Conservation (phyloP, 2,797 vertebrate genomes). For the Galago senegalensis region DNA sequence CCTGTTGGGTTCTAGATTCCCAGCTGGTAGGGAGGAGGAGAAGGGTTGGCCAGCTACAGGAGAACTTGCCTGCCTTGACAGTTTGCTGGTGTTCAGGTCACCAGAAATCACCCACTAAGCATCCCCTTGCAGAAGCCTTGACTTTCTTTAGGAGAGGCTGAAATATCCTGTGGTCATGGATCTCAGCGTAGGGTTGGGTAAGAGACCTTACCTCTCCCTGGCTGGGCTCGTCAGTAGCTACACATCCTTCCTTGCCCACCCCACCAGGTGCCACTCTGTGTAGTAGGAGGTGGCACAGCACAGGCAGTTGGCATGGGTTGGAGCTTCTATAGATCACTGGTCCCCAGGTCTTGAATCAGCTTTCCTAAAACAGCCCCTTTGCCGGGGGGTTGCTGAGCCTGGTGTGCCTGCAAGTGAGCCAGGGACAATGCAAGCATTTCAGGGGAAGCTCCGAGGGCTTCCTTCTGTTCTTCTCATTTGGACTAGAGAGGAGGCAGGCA, state of each 20-base stretch:
- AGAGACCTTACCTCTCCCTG: neutral
- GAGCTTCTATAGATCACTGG: neutral
- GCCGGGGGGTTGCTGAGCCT: neutral
- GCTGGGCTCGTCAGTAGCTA: neutral
- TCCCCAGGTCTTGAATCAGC: neutral
- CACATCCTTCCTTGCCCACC: neutral
- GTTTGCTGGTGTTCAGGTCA: neutral
- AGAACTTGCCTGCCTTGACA: neutral
- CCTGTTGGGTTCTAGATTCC: neutral
- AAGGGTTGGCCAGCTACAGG: neutral
- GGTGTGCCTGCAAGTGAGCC: neutral
- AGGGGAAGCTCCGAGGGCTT: neutral
- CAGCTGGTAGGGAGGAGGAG: neutral
- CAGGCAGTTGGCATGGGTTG: fast-evolving
- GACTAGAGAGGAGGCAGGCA: neutral
- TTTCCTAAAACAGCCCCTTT: neutral
- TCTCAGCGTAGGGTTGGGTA: neutral
- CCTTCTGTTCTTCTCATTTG: neutral
- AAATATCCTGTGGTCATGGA: neutral
- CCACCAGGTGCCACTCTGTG: neutral
- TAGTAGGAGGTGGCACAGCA: neutral
- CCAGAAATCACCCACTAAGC: neutral
- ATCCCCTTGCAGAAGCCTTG: neutral
- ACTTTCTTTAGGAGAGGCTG: neutral
- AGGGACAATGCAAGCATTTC: neutral